Base-by-base conservation (phyloP, 2,888 invertebrate species). In the Cistogaster globosa region DNA sequence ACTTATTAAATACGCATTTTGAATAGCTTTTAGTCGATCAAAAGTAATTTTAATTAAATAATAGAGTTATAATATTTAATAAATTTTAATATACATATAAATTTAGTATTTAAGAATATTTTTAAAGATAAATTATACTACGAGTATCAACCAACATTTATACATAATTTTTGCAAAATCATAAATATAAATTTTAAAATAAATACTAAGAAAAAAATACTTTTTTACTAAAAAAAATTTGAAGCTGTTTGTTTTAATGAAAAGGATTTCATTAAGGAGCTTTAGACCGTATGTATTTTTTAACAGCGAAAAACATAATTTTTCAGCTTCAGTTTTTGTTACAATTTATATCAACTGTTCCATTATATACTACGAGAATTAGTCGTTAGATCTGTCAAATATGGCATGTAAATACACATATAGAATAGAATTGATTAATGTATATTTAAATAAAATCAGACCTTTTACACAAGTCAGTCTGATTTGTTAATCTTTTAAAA, bases 11-110 rank as follows among this genome's bases (percentile, higher is more conserved):
- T 76, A 57, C 63, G 26, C 14, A 68, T 51, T 65, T 74, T 72
- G 18, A 65, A 72, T 53, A 77, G 82, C 82, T 83, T 83, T 77
- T 83, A 83, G 71, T 65, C 76, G 76, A 83, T 83, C 76, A 83
- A 72, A 72, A 65, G 22, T 72, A 83, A 53, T 80, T 74, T 67
- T 65, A 55, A 51, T 42, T 32, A 36, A 68, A 20, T 53, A 42
- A 60, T 71, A 77, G 36, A 74, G 38, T 48, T 78, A 60, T 69
- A 69, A 42, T 58, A 81, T 85, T 60, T 79, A 75, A 82, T 18
- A 55, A 65, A 77, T 26, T 26, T 26, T 26, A 26, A 26, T 26
- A 26, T 26, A 26, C 26, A 26, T 57, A 68, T 67, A 63, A 75
- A 65, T 32, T 53, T 36, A 75, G 20, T 51, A 71, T 62, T 32